phyloP scores from a whole-genome alignment of 1,140 invertebrate genomes.

The Diorhabda elongata region DNA sequence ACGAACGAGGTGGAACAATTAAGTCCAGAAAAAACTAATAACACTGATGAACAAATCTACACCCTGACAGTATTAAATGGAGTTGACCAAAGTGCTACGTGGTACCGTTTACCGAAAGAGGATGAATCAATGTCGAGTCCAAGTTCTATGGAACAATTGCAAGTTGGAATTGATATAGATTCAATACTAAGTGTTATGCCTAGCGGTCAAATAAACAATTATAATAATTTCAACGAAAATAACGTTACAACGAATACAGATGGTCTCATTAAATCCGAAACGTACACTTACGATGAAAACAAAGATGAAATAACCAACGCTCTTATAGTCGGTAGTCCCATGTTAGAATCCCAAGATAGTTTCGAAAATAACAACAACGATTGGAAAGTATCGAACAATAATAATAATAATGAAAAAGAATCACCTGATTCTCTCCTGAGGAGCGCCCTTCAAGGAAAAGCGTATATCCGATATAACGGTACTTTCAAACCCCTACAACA shows the following conservation, averaged over 20 bases:
- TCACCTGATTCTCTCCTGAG: constrained; percentile 69
- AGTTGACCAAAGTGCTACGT: constrained; percentile 51
- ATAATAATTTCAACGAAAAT: constrained; percentile 49
- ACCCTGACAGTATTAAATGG: constrained; percentile 63
- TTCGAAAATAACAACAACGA: constrained; percentile 72
- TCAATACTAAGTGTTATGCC: constrained; percentile 60
- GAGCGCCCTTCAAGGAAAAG: constrained; percentile 74
- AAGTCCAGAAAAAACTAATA: constrained; percentile 52
- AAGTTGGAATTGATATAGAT: constrained; percentile 59
- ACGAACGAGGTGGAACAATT: constrained; percentile 51
- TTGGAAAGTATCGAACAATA: constrained; percentile 56
- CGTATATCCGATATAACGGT: constrained; percentile 55
- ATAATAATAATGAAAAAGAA: constrained; percentile 69
- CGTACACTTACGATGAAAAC: constrained; percentile 63
- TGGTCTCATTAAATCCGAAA: constrained; percentile 57
- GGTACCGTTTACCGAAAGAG: constrained; percentile 51
- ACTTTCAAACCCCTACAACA: constrained; percentile 33
- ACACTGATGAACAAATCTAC: constrained; percentile 60
- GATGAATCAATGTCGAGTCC: constrained; percentile 57
- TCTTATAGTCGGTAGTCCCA: constrained; percentile 49
- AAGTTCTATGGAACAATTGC: constrained; percentile 53
- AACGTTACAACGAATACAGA: constrained; percentile 45
- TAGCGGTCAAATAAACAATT: constrained; percentile 51
- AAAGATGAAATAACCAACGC: constrained; percentile 55
- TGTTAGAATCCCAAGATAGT: constrained; percentile 51